Evolutionary conservation across 2,888 invertebrate species (phyloP).

Genomic region (Thera obeliscata): DNA sequence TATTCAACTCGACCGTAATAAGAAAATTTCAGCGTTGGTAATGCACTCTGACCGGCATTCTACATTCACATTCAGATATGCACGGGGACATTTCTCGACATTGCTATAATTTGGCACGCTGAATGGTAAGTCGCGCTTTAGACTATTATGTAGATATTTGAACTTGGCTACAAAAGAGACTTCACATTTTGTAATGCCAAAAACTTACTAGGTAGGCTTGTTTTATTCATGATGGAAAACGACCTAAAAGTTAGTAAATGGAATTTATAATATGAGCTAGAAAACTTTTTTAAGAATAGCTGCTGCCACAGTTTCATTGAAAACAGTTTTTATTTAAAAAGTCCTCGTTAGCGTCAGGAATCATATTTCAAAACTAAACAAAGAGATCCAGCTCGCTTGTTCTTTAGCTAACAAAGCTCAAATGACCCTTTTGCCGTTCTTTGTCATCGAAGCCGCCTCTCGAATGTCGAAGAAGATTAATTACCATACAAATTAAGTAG

Average conservation of each 20-base stretch:
- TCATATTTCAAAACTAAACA: slow-evolving; percentile 73
- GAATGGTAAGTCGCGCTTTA: slow-evolving; percentile 23
- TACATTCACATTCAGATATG: slow-evolving; percentile 29
- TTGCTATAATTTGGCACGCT: slow-evolving; percentile 30
- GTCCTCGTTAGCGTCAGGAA: slow-evolving; percentile 57
- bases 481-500: slow-evolving; percentile 66
- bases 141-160: slow-evolving; percentile 24
- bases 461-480: slow-evolving; percentile 74
- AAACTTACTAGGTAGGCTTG: slow-evolving; percentile 6
- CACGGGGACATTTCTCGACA: slow-evolving; percentile 29
- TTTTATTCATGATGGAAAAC: neutral
- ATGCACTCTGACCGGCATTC: slow-evolving; percentile 33
- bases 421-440: slow-evolving; percentile 70
- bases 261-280: neutral
- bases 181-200: slow-evolving; percentile 23
- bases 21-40: slow-evolving; percentile 33
- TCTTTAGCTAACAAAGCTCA: slow-evolving; percentile 66
- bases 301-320: slow-evolving; percentile 5
- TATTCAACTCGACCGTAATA: slow-evolving; percentile 31
- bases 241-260: neutral
- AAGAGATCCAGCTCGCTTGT: slow-evolving; percentile 62
- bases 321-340: slow-evolving; percentile 31
- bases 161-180: slow-evolving; percentile 21
- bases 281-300: slow-evolving; percentile 10
- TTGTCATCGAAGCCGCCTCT: slow-evolving; percentile 65